Percentiles rank a stretch among this genome's conserved stretches.
Conservation (phyloP, 2,113 vertebrate genomes). For the Malurus elegans region DNA sequence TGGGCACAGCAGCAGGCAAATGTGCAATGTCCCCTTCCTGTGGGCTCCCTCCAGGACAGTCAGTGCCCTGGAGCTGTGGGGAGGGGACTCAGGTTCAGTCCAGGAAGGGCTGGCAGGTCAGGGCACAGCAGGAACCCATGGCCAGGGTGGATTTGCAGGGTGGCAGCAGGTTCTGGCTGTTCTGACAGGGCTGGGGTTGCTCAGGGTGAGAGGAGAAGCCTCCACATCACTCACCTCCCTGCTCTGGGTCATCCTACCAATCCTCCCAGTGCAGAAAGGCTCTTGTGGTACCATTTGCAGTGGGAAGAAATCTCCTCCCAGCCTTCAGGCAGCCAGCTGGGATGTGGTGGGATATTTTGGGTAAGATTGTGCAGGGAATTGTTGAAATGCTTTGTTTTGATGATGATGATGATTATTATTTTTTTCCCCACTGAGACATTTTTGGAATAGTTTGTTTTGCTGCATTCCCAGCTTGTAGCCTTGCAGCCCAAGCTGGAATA, state of each 20-base stretch:
- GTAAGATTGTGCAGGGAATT: slow-evolving; percentile 15
- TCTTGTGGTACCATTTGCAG: neutral
- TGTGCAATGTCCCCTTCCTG: neutral
- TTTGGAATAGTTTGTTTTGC: slow-evolving; percentile 39
- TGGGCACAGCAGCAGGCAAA: neutral
- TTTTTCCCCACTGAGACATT: neutral
- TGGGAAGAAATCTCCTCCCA: neutral
- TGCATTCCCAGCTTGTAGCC: slow-evolving; percentile 27
- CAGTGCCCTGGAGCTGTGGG: neutral
- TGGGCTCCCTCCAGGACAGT: neutral
- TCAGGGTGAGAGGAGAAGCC: neutral
- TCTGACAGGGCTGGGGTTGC: accelerated
- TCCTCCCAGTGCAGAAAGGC: neutral
- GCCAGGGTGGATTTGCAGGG: neutral
- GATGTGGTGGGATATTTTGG: slow-evolving; percentile 19
- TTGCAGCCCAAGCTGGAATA: neutral
- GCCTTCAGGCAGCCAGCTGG: neutral
- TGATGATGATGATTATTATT: neutral
- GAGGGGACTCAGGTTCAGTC: neutral
- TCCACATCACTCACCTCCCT: neutral
- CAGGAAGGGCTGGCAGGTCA: neutral
- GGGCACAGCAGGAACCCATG: accelerated
- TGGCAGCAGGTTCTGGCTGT: neutral
- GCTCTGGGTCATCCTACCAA: neutral
- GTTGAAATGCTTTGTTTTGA: slow-evolving; percentile 52